Conservation (phyloP, 1,140 invertebrate species). For the Acromyrmex echinatior region DNA sequence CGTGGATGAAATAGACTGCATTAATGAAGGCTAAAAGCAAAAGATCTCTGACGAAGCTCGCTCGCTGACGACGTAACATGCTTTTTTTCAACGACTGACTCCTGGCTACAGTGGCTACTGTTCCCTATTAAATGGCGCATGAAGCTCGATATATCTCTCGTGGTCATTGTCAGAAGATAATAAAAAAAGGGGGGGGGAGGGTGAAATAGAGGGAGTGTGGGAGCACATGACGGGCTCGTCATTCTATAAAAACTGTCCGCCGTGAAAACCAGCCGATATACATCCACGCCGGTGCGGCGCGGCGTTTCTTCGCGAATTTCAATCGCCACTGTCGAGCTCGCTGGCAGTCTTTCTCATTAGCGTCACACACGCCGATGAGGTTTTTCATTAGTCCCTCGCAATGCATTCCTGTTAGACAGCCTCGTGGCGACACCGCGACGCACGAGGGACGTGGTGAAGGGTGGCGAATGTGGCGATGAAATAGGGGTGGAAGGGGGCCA, state of each 20-base stretch:
- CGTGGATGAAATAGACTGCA: constrained; percentile 57
- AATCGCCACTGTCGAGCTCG: constrained; percentile 72
- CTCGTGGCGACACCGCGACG: constrained; percentile 69
- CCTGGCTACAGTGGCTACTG: constrained; percentile 33
- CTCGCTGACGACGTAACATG: constrained; percentile 45
- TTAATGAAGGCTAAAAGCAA: constrained; percentile 60
- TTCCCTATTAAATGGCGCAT: constrained; percentile 63
- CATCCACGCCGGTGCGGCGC: constrained; percentile 38
- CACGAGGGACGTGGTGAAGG: constrained; percentile 54
- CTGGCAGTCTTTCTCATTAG: constrained; percentile 77
- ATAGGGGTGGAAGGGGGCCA: constrained; percentile 43
- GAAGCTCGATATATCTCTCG: constrained; percentile 67
- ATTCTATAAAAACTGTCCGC: constrained; percentile 68
- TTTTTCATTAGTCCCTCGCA: constrained; percentile 83
- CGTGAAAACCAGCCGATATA: constrained; percentile 64
- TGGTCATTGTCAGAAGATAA: constrained; percentile 62
- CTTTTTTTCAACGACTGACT: constrained; percentile 61
- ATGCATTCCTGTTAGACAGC: constrained; percentile 82
- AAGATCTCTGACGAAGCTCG: constrained; percentile 55
- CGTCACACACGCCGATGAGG: constrained; percentile 81
- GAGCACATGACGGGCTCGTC: constrained; percentile 41
- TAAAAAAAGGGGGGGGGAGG: constrained; percentile 2
- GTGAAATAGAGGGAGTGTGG: constrained; percentile 26
- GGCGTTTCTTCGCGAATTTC: constrained; percentile 75
- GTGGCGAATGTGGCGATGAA: constrained; percentile 39